Evolutionary conservation across 2,888 invertebrate genomes (phyloP), one percentile per base, ranked within the genome.

Genomic region (Criorhina ranunculi): DNA sequence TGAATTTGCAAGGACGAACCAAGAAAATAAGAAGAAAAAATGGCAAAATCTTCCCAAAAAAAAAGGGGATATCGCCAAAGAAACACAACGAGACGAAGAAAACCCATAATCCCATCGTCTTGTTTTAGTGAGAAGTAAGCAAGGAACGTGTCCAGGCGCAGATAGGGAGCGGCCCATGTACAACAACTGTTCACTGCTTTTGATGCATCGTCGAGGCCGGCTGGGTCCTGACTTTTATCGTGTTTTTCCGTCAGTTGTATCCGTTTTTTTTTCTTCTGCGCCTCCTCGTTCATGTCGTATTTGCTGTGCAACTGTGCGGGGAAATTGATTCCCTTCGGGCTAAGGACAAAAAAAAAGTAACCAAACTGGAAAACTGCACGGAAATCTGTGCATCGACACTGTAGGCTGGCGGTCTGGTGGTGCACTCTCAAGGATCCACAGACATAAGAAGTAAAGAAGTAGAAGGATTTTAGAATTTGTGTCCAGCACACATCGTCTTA

Each of bases 401-500:
- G 51, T 49, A 69, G 79, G 78, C 69, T 62, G 53, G 76, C 64
- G 53, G 66, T 59, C 66, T 67, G 57, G 29, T 42, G 49, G 51
- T 53, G 69, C 75, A 59, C 57, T 57, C 51, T 67, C 55, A 64
- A 76, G 62, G 29, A 72, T 7, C 59, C 11, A 31, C 15, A 55
- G 51, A 72, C 44, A 66, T 9, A 6, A 53, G 15, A 5, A 70
- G 0, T 31, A 51, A 72, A 44, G 57, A 66, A 46, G 60, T 12
- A 73, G 9, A 78, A 85, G 75, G 85, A 80, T 85, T 85, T 85
- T 35, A 24, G 85, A 75, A 85, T 85, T 85, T 85, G 76, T 85
- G 85, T 85, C 85, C 85, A 80, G 79, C 64, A 80, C 85, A 85
- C 79, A 85, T 85, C 85, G 85, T 80, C 85, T 85, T 85, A 85